Conservation (phyloP, 2,888 invertebrate genomes). For the Pristionchus maxplancki region DNA sequence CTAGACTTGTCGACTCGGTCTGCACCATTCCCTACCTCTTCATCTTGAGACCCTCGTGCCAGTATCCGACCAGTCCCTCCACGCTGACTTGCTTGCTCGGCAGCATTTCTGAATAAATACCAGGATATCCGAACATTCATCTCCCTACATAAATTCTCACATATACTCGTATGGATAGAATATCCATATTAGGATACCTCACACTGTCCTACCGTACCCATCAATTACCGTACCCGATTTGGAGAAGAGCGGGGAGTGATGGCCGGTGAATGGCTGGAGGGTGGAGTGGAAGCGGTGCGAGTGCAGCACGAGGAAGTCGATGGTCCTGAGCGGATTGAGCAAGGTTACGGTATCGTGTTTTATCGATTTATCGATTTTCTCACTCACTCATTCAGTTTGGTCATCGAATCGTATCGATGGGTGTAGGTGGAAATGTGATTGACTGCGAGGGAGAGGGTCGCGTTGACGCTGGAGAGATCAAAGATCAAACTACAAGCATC, state of each 20-base stretch:
- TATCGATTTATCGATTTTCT: neutral
- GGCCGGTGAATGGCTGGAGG: constrained; percentile 55
- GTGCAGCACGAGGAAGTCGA: constrained; percentile 56
- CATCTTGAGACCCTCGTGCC: neutral
- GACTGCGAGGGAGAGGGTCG: neutral
- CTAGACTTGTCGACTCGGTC: too few species aligned
- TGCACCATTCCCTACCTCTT: neutral
- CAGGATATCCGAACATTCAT: too few species aligned
- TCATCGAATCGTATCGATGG: neutral
- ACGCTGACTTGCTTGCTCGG: neutral
- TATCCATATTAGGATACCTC: too few species aligned
- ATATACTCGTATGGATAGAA: too few species aligned
- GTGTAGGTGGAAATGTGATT: neutral
- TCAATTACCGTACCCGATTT: constrained; percentile 12
- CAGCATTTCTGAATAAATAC: constrained; percentile 9
- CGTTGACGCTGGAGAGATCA: neutral
- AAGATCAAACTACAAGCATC: neutral
- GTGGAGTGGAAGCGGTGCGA: constrained; percentile 59
- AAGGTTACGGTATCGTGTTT: neutral
- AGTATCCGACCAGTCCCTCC: neutral
- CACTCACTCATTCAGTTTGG: neutral
- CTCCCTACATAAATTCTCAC: neutral
- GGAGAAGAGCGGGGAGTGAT: constrained; percentile 48
- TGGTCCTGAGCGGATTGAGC: constrained; percentile 54
- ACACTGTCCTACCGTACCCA: too few species aligned